Conservation (phyloP, 2,113 vertebrate genomes). For the Stigmatopora nigra region DNA sequence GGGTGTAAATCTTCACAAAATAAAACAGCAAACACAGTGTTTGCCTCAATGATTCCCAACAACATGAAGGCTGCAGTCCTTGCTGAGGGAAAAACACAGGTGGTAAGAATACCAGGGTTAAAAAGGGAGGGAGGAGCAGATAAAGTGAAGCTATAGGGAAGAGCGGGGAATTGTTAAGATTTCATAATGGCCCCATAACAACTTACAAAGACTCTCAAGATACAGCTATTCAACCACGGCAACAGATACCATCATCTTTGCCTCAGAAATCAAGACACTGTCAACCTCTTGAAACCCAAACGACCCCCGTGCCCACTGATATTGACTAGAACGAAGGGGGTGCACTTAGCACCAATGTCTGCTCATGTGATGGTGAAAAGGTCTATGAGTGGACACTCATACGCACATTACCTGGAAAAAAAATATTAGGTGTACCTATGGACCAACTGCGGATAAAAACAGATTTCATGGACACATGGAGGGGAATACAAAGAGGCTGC, state of each 20-base stretch:
- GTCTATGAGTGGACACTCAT: conserved; percentile 32
- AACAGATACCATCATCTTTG: conserved; percentile 53
- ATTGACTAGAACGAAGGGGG: conserved; percentile 62
- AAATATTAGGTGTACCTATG: conserved; percentile 25
- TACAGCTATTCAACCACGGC: conserved; percentile 48
- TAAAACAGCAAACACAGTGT: conserved; percentile 51
- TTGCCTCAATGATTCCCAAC: conserved; percentile 31
- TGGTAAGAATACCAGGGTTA: conserved; percentile 9
- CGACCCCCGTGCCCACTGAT: conserved; percentile 39
- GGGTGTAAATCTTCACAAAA: conserved; percentile 49
- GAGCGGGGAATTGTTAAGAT: conserved; percentile 46
- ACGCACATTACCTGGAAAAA: conserved; percentile 23
- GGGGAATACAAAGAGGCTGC: conserved; percentile 46
- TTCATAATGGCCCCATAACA: conserved; percentile 60
- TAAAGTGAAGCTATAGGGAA: conserved; percentile 36
- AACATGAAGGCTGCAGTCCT: conserved; percentile 33
- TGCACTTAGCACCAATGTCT: conserved; percentile 39
- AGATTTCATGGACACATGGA: conserved; percentile 43
- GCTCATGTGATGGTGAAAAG: conserved; percentile 33
- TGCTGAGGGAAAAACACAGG: conserved; percentile 44
- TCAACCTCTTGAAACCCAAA: conserved; percentile 37
- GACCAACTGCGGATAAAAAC: conserved; percentile 31
- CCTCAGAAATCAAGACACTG: conserved; percentile 43
- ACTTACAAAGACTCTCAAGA: conserved; percentile 51
- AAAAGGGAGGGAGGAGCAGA: conserved; percentile 12